Percentiles rank a stretch among this genome's conserved stretches.
Evolutionary conservation across 2,888 invertebrate species (phyloP).

Genomic region (Phaedon cochleariae): DNA sequence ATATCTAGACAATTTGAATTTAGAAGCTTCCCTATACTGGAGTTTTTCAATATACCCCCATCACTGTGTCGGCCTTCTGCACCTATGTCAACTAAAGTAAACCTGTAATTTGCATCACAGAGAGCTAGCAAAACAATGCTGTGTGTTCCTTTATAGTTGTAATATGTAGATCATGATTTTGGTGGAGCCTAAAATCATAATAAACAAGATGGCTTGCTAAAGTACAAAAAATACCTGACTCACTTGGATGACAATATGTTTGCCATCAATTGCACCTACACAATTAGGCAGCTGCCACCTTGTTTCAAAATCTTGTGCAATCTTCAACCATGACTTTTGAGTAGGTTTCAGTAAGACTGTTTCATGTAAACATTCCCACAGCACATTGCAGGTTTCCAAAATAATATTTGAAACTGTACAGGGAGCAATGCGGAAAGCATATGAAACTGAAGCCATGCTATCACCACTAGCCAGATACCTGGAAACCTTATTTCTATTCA

Average conservation of each 20-base stretch:
- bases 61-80: conserved; percentile 50
- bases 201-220: neutral
- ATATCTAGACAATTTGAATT: neutral
- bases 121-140: conserved; percentile 51
- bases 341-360: conserved; percentile 36
- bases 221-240: neutral
- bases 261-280: conserved; percentile 50
- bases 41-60: conserved; percentile 44
- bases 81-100: conserved; percentile 51
- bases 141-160: conserved; percentile 51
- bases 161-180: conserved; percentile 47
- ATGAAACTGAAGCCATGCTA: conserved; percentile 25
- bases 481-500: conserved; percentile 6
- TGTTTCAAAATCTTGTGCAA: conserved; percentile 43
- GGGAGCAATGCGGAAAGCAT: conserved; percentile 35
- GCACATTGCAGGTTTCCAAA: conserved; percentile 42
- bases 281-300: conserved; percentile 44
- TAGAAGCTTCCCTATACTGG: conserved; percentile 23
- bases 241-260: conserved; percentile 41
- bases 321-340: conserved; percentile 43
- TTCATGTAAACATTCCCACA: conserved; percentile 44
- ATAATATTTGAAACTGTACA: conserved; percentile 47
- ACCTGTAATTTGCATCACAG: conserved; percentile 49
- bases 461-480: conserved; percentile 34
- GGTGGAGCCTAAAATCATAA: conserved; percentile 41